A percentile compares a stretch with the other conserved stretches of the same genome.
Conservation (phyloP, 2,113 vertebrate species). For the Noturus placidus region DNA sequence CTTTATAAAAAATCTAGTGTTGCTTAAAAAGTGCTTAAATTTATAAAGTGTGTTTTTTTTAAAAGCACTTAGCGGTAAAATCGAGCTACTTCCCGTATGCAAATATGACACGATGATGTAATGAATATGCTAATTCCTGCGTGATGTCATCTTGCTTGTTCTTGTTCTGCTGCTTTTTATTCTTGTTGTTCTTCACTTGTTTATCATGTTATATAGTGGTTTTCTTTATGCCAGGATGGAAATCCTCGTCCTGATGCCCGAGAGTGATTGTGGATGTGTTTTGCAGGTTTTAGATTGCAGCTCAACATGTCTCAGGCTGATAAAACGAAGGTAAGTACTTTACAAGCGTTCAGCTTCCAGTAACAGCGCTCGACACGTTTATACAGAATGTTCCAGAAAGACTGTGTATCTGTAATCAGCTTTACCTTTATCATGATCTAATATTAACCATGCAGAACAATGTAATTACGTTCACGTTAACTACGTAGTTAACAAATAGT, state of each 20-base stretch:
- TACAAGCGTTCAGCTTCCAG: neutral
- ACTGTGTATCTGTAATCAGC: neutral
- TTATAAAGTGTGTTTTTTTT: too few relatives aligned
- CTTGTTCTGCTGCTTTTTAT: too few relatives aligned
- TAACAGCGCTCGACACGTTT: neutral
- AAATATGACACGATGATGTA: too few relatives aligned
- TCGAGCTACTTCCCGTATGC: too few relatives aligned
- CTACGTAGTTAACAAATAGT: neutral
- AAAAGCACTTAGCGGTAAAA: too few relatives aligned
- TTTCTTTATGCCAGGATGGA: too few relatives aligned
- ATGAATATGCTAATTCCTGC: too few relatives aligned
- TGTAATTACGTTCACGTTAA: neutral
- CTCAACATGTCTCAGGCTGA: constrained; percentile 75
- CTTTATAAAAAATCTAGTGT: too few relatives aligned
- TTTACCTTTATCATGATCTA: neutral
- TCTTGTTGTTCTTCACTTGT: too few relatives aligned
- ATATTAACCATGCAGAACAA: neutral
- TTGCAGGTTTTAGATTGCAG: constrained; percentile 54
- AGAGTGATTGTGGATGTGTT: neutral
- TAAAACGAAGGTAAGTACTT: constrained; percentile 73
- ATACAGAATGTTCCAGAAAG: neutral
- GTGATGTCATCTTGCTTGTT: too few relatives aligned
- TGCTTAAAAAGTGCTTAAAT: too few relatives aligned
- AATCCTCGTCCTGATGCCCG: neutral
- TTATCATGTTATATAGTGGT: too few relatives aligned